Percentiles rank a stretch among this genome's conserved stretches.
These are phyloP conservation scores for Eilema sororculum DNA, from an alignment of 2,888 invertebrate species.

Conservation along the genomic window DNA sequence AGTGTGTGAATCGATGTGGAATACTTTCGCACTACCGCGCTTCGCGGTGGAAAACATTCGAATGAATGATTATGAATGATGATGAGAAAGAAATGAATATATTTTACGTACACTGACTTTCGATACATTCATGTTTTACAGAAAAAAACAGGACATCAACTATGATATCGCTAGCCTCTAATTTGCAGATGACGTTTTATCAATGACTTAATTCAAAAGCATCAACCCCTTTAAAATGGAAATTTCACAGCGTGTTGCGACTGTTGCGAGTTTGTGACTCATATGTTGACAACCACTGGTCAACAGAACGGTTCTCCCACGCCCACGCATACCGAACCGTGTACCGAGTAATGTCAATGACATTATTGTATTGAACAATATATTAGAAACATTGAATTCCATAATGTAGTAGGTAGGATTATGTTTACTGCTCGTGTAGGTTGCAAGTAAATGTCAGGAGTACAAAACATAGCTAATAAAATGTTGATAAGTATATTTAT, in stretches of 20 bases:
- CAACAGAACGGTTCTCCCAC: slow-evolving; percentile 35
- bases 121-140: background rate
- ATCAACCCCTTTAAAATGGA: background rate
- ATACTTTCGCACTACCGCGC: no score
- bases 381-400: slow-evolving; percentile 14
- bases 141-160: background rate
- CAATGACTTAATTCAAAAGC: background rate
- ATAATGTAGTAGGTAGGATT: slow-evolving; percentile 1
- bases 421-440: background rate
- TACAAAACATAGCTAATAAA: slow-evolving; percentile 14
- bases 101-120: no score
- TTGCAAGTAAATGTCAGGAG: background rate
- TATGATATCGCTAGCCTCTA: no score
- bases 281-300: background rate
- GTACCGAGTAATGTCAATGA: slow-evolving; percentile 38
- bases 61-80: no score
- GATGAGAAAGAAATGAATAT: no score
- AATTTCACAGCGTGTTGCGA: background rate
- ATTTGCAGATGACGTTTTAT: background rate
- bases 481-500: slow-evolving; percentile 1
- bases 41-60: no score
- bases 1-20: no score
- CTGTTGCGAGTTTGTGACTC: background rate
- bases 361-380: slow-evolving; percentile 24
- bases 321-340: slow-evolving; percentile 22